Conservation (phyloP, 2,888 invertebrate species). For the Synanthedon vespiformis region DNA sequence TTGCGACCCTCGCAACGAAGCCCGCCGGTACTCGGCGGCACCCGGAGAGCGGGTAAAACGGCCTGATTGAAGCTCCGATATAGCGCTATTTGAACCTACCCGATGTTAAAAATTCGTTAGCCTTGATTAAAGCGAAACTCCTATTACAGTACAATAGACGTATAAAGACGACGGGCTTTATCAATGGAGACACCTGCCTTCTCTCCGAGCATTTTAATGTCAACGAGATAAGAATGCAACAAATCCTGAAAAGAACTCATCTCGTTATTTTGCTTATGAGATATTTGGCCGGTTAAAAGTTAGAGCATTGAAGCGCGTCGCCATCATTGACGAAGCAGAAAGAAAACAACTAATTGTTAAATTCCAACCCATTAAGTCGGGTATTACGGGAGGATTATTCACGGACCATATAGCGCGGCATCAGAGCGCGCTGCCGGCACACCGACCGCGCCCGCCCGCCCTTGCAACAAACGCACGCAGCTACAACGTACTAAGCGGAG, state of each 20-base stretch:
- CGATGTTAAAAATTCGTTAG: slow-evolving; percentile 37
- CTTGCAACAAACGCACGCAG: slow-evolving; percentile 14
- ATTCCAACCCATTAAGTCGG: slow-evolving; percentile 65
- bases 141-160: slow-evolving; percentile 23
- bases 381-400: slow-evolving; percentile 66
- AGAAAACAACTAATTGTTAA: slow-evolving; percentile 68
- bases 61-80: slow-evolving; percentile 2
- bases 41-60: not conserved
- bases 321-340: slow-evolving; percentile 58
- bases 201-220: no score
- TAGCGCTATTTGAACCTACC: slow-evolving; percentile 16
- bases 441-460: slow-evolving; percentile 17
- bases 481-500: slow-evolving; percentile 16
- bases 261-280: no score
- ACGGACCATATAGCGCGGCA: slow-evolving; percentile 63
- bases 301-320: slow-evolving; percentile 25
- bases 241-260: no score
- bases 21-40: not conserved
- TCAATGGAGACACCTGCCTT: slow-evolving; percentile 12
- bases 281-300: no score
- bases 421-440: slow-evolving; percentile 30
- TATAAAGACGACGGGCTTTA: slow-evolving; percentile 37
- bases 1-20: slow-evolving; percentile 22
- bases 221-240: no score
- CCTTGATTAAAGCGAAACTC: slow-evolving; percentile 42